Evolutionary conservation across 2,797 vertebrate species (phyloP).

Genomic region (Fringilla coelebs): DNA sequence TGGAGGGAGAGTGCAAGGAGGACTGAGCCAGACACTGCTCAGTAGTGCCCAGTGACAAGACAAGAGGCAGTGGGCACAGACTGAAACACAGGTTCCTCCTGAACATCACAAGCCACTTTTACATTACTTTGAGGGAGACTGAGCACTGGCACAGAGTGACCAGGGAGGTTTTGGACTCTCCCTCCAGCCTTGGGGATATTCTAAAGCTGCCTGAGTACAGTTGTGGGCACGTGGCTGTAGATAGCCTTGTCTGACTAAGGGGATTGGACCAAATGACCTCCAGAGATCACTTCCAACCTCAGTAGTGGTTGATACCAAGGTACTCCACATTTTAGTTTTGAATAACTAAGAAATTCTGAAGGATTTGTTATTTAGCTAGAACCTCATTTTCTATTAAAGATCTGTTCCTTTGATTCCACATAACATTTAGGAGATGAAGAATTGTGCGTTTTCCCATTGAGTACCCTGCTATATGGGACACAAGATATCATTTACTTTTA

Average conservation of each 20-base stretch:
- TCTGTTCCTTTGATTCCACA: neutral
- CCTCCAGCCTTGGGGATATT: neutral
- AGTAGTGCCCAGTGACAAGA: neutral
- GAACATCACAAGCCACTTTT: neutral
- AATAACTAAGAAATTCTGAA: neutral
- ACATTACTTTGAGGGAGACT: neutral
- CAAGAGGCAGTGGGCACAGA: neutral
- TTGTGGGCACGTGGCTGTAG: neutral
- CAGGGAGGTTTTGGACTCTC: neutral
- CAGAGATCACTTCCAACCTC: neutral
- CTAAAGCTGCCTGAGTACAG: neutral
- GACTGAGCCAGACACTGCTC: neutral
- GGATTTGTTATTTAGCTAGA: neutral
- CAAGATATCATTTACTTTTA: neutral
- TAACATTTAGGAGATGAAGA: neutral
- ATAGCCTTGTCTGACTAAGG: neutral
- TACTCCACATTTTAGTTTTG: neutral
- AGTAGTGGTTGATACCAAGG: neutral
- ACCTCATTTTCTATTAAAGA: neutral
- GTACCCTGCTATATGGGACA: neutral
- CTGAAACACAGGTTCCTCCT: neutral
- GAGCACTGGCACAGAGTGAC: neutral
- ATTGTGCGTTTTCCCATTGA: neutral
- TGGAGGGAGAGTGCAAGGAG: neutral
- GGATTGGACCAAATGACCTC: neutral